Evolutionary conservation across 2,113 vertebrate species (phyloP).

Genomic region (Mesocricetus auratus): DNA sequence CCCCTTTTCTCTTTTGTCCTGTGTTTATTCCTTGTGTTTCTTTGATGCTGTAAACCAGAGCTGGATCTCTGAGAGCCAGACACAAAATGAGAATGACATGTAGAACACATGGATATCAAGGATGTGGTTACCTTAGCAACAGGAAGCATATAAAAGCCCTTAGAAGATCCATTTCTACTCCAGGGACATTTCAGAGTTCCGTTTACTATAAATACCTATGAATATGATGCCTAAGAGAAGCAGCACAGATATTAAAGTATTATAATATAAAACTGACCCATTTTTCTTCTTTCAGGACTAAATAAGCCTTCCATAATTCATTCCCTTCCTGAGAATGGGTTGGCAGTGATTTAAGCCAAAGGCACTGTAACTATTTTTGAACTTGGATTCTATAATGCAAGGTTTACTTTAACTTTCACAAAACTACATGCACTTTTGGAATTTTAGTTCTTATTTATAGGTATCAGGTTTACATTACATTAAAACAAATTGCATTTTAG

Average conservation of each 20-base stretch:
- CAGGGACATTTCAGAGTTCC: conserved; percentile 87
- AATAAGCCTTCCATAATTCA: conserved; percentile 48
- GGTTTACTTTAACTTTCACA: neutral
- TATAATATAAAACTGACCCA: conserved; percentile 61
- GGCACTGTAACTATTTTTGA: neutral
- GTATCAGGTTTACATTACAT: conserved; percentile 5
- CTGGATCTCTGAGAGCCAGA: conserved; percentile 83
- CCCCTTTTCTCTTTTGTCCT: conserved; percentile 77
- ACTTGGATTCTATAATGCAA: neutral
- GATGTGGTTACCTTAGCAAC: conserved; percentile 90
- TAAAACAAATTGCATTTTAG: conserved; percentile 40
- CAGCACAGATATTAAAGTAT: conserved; percentile 74
- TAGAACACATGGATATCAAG: conserved; percentile 88
- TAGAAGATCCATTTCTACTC: conserved; percentile 87
- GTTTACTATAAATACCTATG: conserved; percentile 85
- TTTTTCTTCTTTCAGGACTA: conserved; percentile 56
- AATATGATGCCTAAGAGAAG: conserved; percentile 82
- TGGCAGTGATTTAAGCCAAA: neutral
- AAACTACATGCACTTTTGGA: neutral
- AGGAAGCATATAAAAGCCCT: conserved; percentile 87
- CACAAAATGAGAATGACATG: conserved; percentile 88
- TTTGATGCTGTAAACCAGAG: conserved; percentile 73
- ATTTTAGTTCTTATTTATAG: conserved; percentile 25
- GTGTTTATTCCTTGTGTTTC: conserved; percentile 68
- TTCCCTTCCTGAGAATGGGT: conserved; percentile 24